A percentile compares a stretch with the other conserved stretches of the same genome.
phyloP scores from a whole-genome alignment of 2,113 vertebrate genomes.

The Xenus cinereus region DNA sequence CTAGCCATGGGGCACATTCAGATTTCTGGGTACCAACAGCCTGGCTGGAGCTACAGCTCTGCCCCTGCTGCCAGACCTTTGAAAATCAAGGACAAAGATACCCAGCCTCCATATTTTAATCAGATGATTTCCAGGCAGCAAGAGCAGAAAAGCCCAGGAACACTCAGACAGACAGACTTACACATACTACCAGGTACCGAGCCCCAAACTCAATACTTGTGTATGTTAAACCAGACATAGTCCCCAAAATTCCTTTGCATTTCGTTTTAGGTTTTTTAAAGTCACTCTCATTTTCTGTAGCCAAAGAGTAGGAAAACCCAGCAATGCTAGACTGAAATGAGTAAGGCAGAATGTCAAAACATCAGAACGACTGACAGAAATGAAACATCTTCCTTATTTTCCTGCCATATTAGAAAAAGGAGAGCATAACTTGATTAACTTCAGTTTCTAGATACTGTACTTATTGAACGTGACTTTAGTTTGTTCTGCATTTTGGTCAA shows the following conservation, averaged over 20 bases:
- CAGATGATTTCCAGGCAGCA: neutral
- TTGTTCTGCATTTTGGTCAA: slow-evolving; percentile 21
- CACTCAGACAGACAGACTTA: neutral
- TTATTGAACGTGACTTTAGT: neutral
- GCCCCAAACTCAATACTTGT: neutral
- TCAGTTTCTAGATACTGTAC: neutral
- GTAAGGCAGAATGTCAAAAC: neutral
- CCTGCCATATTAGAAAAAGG: neutral
- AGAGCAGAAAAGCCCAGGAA: neutral
- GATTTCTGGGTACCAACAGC: neutral
- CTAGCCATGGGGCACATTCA: neutral
- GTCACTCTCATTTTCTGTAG: neutral
- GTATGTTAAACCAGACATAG: neutral
- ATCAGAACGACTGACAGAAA: neutral
- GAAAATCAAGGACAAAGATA: neutral
- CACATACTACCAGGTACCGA: neutral
- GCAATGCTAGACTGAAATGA: neutral
- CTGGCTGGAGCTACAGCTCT: neutral
- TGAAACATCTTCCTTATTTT: slow-evolving; percentile 3
- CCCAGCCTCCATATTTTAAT: neutral
- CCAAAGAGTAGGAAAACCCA: neutral
- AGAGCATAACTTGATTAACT: neutral
- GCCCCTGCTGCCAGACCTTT: neutral
- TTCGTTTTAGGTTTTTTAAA: neutral
- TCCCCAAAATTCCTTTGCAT: neutral